Conservation (phyloP, 2,113 vertebrate genomes). For the Scomber japonicus region DNA sequence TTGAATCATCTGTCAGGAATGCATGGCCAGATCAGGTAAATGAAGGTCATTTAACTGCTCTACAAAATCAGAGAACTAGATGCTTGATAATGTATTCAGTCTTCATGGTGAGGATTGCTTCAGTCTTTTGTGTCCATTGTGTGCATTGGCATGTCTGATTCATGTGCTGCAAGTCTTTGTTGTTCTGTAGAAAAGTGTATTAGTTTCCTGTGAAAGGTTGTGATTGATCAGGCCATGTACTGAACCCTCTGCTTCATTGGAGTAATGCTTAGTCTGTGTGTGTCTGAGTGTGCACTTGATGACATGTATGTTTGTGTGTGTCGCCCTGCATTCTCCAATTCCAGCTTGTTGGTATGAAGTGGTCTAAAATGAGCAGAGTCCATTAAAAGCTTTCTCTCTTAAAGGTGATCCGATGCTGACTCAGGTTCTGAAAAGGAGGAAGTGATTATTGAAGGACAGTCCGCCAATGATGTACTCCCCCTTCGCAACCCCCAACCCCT, state of each 20-base stretch:
- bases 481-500: slow-evolving; percentile 24
- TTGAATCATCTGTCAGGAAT: slow-evolving; percentile 11
- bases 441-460: slow-evolving; percentile 69
- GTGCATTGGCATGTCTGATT: slow-evolving; percentile 36
- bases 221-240: slow-evolving; percentile 44
- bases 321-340: not conserved
- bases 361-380: slow-evolving; percentile 63
- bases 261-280: slow-evolving; percentile 6
- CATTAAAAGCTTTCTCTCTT: slow-evolving; percentile 63
- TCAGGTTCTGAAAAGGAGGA: slow-evolving; percentile 50
- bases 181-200: slow-evolving; percentile 23
- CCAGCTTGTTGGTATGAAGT: slow-evolving; percentile 36
- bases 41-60: not conserved
- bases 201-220: slow-evolving; percentile 6
- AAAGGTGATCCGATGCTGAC: slow-evolving; percentile 68
- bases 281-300: not conserved
- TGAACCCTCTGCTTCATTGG: slow-evolving; percentile 27
- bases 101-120: slow-evolving; percentile 21
- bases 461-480: slow-evolving; percentile 36
- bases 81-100: slow-evolving; percentile 35
- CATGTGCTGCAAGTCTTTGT: slow-evolving; percentile 22
- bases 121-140: slow-evolving; percentile 43
- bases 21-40: slow-evolving; percentile 20
- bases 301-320: slow-evolving; percentile 15
- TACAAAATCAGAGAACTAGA: slow-evolving; percentile 40